phyloP scores from a whole-genome alignment of 2,113 vertebrate genomes.

The Sylvia atricapilla region DNA sequence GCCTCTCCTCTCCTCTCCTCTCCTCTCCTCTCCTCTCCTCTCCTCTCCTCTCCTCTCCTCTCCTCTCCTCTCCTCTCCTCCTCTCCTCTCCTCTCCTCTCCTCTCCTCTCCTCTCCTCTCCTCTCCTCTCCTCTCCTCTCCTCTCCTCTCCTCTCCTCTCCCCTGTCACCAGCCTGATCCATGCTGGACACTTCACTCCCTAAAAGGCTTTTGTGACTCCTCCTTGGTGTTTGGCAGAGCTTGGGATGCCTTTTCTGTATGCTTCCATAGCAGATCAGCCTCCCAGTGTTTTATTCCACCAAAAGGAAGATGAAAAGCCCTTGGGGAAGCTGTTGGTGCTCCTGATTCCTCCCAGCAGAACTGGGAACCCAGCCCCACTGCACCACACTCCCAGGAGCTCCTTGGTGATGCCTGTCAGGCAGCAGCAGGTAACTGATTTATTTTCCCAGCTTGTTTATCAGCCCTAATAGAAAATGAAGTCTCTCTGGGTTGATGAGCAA shows the following conservation, averaged over 20 bases:
- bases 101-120: too few relatives aligned
- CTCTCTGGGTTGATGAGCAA: conserved; percentile 38
- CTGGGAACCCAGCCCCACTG: not conserved
- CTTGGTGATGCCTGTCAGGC: conserved; percentile 40
- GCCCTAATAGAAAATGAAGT: conserved; percentile 57
- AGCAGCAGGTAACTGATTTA: not conserved
- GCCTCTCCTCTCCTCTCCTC: too few relatives aligned
- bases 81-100: too few relatives aligned
- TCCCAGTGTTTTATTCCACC: not conserved
- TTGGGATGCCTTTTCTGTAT: not conserved
- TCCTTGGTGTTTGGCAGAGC: not conserved
- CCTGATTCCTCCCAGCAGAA: not conserved
- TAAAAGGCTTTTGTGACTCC: not conserved
- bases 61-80: too few relatives aligned
- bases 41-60: too few relatives aligned
- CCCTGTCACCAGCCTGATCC: not conserved
- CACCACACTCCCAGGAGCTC: not conserved
- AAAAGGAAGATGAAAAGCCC: not conserved
- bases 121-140: too few relatives aligned
- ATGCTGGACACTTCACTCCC: not conserved
- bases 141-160: too few relatives aligned
- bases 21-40: too few relatives aligned
- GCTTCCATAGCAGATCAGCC: not conserved
- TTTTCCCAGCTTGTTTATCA: conserved; percentile 39
- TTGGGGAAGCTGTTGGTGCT: not conserved